phyloP scores from a whole-genome alignment of 2,797 vertebrate genomes.

The Poeciliopsis infans region DNA sequence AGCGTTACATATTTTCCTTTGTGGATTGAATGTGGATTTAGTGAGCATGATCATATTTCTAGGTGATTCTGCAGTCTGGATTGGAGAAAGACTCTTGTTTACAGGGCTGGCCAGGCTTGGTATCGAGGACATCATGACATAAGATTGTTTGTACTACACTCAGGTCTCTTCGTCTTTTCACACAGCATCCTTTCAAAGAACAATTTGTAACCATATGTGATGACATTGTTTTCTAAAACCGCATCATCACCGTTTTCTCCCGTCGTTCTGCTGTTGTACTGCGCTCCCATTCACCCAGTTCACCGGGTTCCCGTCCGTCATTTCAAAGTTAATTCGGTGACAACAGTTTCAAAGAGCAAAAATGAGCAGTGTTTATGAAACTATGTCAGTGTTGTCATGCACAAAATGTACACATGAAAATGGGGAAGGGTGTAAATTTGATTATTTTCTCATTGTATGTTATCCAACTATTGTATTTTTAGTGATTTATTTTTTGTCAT shows the following conservation, averaged over 20 bases:
- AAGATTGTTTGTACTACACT: background rate
- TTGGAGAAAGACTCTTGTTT: background rate
- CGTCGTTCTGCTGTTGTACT: background rate
- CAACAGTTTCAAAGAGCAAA: constrained; percentile 13
- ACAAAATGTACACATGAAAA: background rate
- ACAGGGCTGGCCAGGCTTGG: background rate
- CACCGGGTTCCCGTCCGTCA: background rate
- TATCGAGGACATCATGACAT: background rate
- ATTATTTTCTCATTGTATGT: background rate
- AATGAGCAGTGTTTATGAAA: too few species aligned
- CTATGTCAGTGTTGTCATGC: too few species aligned
- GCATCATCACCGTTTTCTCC: background rate
- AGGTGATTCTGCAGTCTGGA: background rate
- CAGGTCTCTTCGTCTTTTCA: background rate
- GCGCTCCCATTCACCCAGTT: background rate
- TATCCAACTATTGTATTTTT: background rate
- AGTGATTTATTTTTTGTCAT: background rate
- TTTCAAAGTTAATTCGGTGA: constrained; percentile 10
- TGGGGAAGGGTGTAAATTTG: background rate
- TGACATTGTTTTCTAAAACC: background rate
- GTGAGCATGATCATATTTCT: background rate
- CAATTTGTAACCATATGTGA: background rate
- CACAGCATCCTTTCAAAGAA: background rate
- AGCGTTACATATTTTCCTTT: background rate
- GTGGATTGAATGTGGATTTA: background rate